Evolutionary conservation across 2,888 invertebrate species (phyloP).

Genomic region (Epinotia demarniana): DNA sequence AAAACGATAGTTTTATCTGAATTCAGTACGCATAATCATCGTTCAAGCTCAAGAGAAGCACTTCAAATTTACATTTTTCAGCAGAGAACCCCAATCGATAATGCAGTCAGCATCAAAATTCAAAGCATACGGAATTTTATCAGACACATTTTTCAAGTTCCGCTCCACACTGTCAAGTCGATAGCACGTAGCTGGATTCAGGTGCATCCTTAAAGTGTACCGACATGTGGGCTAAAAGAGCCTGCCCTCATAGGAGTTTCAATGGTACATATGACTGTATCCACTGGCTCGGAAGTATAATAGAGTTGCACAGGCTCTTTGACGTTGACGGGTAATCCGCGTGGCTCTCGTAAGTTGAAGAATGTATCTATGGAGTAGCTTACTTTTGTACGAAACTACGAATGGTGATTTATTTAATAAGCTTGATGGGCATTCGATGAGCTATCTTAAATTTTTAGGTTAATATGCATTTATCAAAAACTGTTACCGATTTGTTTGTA

Average conservation of each 20-base stretch:
- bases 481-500: not conserved
- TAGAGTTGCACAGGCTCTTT: not conserved
- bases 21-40: not conserved
- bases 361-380: not conserved
- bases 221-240: not conserved
- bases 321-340: constrained; percentile 2
- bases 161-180: constrained; percentile 26
- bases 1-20: not conserved
- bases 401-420: not conserved
- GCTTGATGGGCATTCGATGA: no score
- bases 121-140: constrained; percentile 39
- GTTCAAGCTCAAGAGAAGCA: not conserved
- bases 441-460: no score
- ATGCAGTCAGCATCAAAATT: constrained; percentile 38
- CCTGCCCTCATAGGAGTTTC: not conserved
- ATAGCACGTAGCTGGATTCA: constrained; percentile 21
- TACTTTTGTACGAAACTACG: not conserved
- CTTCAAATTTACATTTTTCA: not conserved
- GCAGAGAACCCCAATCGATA: constrained; percentile 35
- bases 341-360: not conserved
- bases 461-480: no score
- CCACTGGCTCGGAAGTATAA: not conserved
- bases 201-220: constrained; percentile 6
- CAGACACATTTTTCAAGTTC: constrained; percentile 41
- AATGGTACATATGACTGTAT: not conserved